phyloP scores from a whole-genome alignment of 2,797 vertebrate genomes.

The Champsocephalus gunnari region DNA sequence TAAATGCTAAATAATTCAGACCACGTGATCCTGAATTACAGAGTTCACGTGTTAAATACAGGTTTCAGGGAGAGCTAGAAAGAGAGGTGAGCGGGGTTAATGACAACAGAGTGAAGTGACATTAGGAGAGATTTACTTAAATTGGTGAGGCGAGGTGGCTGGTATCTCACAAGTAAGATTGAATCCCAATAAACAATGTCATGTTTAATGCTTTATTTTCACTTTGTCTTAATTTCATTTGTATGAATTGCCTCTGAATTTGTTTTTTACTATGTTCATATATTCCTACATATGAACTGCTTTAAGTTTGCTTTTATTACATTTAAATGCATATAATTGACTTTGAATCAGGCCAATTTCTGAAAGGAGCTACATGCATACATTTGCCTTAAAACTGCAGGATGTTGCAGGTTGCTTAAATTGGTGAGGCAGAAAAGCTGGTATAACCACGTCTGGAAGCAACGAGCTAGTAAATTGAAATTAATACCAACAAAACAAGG shows the following conservation, averaged over 20 bases:
- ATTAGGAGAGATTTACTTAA: neutral
- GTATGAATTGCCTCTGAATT: too few relatives aligned
- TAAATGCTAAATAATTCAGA: neutral
- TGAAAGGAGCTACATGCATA: too few relatives aligned
- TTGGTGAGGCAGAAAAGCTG: neutral
- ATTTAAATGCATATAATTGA: too few relatives aligned
- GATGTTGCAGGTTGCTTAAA: neutral
- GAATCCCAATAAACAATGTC: too few relatives aligned
- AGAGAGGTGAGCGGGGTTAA: neutral
- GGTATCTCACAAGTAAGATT: too few relatives aligned
- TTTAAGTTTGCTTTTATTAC: too few relatives aligned
- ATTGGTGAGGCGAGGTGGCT: neutral
- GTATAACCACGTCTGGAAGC: neutral
- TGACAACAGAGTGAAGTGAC: neutral
- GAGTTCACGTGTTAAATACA: neutral
- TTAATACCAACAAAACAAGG: neutral
- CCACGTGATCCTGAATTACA: neutral
- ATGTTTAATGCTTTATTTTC: too few relatives aligned
- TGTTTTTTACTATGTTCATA: too few relatives aligned
- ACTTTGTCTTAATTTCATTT: too few relatives aligned
- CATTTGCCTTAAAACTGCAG: too few relatives aligned
- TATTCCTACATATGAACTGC: too few relatives aligned
- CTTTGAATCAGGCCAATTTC: too few relatives aligned
- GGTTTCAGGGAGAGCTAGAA: neutral
- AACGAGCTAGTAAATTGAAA: neutral